These are phyloP conservation scores for Chloebia gouldiae DNA, from an alignment of 2,113 vertebrate species.

Conservation along the genomic window DNA sequence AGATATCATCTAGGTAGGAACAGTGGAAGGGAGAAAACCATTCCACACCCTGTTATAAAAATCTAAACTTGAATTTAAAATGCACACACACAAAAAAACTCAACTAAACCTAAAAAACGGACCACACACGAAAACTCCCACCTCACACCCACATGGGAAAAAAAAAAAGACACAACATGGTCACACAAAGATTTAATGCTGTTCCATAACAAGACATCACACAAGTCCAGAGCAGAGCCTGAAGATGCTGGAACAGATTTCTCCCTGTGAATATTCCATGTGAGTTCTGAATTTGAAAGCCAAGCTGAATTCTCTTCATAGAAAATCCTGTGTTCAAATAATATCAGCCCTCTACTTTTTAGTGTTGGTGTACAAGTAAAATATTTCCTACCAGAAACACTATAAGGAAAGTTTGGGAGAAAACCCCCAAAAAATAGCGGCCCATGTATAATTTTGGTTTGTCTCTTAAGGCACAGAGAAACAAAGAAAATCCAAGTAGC, in stretches of 20 bases:
- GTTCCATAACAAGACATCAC: background rate
- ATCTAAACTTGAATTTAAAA: background rate
- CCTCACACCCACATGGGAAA: fast-evolving
- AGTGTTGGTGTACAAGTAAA: background rate
- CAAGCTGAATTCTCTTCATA: background rate
- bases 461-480: background rate
- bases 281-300: background rate
- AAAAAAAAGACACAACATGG: background rate
- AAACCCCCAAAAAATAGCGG: background rate
- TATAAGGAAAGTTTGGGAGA: background rate
- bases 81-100: no score
- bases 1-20: background rate
- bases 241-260: background rate
- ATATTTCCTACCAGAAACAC: background rate
- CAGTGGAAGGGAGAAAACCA: fast-evolving
- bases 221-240: background rate
- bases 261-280: fast-evolving
- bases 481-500: background rate
- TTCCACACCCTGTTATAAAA: background rate
- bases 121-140: fast-evolving
- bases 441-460: background rate
- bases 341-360: background rate
- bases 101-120: background rate
- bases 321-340: background rate
- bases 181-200: background rate